phyloP scores from a whole-genome alignment of 2,888 invertebrate species.

The Scaptomyza parva region DNA sequence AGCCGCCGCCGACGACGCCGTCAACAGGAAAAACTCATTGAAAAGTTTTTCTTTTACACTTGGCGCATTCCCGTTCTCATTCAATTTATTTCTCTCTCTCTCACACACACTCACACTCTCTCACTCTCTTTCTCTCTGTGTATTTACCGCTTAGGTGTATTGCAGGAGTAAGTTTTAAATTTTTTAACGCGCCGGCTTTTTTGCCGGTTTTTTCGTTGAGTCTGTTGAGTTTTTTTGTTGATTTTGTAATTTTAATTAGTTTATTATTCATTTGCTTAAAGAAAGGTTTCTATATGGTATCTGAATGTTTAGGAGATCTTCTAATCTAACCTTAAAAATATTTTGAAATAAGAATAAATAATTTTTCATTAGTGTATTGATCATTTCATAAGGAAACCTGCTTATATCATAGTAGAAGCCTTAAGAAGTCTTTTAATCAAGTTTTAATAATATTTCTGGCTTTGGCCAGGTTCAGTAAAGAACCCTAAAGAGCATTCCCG shows the following conservation, averaged over 20 bases:
- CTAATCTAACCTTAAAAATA: no score
- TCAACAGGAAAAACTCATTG: constrained; percentile 82
- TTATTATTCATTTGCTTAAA: background rate
- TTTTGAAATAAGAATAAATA: no score
- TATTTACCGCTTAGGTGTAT: constrained; percentile 55
- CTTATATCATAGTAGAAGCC: no score
- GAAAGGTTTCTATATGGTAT: no score
- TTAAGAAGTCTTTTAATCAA: no score
- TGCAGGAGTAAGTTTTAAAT: constrained; percentile 82
- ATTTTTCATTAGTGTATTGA: no score
- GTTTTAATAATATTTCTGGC: no score
- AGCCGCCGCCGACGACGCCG: constrained; percentile 51
- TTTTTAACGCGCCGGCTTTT: constrained; percentile 63
- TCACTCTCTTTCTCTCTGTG: background rate
- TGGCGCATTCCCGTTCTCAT: constrained; percentile 53
- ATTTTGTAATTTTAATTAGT: constrained; percentile 5
- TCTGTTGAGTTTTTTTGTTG: constrained; percentile 7
- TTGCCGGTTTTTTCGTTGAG: constrained; percentile 6
- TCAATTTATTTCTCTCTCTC: no score
- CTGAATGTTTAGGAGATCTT: no score
- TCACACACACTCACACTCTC: background rate
- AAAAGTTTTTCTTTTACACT: constrained; percentile 82
- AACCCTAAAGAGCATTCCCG: constrained; percentile 46
- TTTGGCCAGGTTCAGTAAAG: no score
- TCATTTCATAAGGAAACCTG: no score